These are phyloP conservation scores for Tyrophagus putrescentiae DNA, from an alignment of 1,140 invertebrate genomes.

Conservation along the genomic window DNA sequence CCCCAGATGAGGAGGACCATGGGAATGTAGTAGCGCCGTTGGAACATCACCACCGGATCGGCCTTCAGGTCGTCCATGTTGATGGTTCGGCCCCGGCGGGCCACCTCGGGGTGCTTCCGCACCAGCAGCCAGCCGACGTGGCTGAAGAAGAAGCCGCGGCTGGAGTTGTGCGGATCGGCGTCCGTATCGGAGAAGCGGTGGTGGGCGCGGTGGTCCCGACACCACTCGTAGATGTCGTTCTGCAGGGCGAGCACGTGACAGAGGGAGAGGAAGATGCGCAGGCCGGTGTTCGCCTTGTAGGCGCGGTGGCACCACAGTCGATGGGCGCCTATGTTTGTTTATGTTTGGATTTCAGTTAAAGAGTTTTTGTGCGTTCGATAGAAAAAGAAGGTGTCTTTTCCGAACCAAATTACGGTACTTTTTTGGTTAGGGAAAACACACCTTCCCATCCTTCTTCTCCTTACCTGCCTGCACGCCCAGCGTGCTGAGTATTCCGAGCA, in stretches of 20 bases:
- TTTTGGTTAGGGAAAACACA: not conserved
- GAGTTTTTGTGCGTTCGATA: not conserved
- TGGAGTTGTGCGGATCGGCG: slow-evolving; percentile 62
- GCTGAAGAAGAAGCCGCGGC: slow-evolving; percentile 59
- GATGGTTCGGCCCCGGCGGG: slow-evolving; percentile 64
- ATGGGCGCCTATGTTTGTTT: slow-evolving; percentile 43
- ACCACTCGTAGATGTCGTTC: slow-evolving; percentile 24
- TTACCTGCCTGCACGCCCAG: slow-evolving; percentile 25
- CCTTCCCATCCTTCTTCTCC: not conserved
- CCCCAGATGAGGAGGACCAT: slow-evolving; percentile 32
- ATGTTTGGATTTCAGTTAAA: not conserved
- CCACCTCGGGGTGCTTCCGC: too few species aligned
- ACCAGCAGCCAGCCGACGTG: too few species aligned
- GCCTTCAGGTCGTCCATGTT: slow-evolving; percentile 69
- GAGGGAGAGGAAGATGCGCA: slow-evolving; percentile 34
- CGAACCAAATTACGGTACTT: not conserved
- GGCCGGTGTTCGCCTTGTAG: slow-evolving; percentile 40
- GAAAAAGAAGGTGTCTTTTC: not conserved
- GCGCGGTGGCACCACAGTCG: slow-evolving; percentile 40
- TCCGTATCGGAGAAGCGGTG: slow-evolving; percentile 66
- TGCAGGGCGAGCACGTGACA: slow-evolving; percentile 8
- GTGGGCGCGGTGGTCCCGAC: slow-evolving; percentile 43
- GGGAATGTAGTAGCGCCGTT: slow-evolving; percentile 43
- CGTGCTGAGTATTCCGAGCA: not conserved
- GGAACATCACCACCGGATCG: slow-evolving; percentile 72